Base-by-base conservation (phyloP, 2,888 invertebrate species). In the Didymodactylos carnosus region DNA sequence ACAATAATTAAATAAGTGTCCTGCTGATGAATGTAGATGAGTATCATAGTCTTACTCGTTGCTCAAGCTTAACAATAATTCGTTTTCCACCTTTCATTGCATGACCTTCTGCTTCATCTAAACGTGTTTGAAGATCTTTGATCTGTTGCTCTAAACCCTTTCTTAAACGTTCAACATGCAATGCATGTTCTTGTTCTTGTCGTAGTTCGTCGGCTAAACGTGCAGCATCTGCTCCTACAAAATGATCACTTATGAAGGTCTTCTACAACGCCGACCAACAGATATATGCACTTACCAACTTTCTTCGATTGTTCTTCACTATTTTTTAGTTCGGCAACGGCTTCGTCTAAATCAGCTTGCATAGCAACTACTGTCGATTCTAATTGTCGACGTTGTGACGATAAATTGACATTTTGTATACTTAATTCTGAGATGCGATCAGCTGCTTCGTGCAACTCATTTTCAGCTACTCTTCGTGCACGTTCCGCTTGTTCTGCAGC, bases 61-160 rank as follows among this genome's bases (percentile, higher is more conserved):
- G 91, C 88, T 98, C 97, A 83, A 98, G 88, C 86, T 97, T 97
- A 87, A 92, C 91, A 86, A 98, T 95, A 80, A 93, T 92, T 87
- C 94, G 94, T 89, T 95, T 95, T 86, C 97, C 95, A 85, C 95
- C 94, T 87, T 95, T 95, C 81, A 95, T 90, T 76, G 95, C 95
- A 84, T 94, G 94, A 81, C 90, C 91, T 86, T 93, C 95, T 80
- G 94, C 94, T 85, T 94, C 94, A 83, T 95, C 94, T 81, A 95
- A 87, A 83, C 97, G 90, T 81, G 93, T 90, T 76, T 82, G 82
- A 84, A 98, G 87, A 85, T 98, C 98, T 88, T 97, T 98, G 87
- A 97, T 91, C 86, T 95, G 94, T 82, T 90, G 89, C 85, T 98
- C 97, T 79, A 97, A 89, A 76, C 92, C 92, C 88, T 97, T 97